phyloP scores from a whole-genome alignment of 2,113 vertebrate species.

The Mionectes macconnelli region DNA sequence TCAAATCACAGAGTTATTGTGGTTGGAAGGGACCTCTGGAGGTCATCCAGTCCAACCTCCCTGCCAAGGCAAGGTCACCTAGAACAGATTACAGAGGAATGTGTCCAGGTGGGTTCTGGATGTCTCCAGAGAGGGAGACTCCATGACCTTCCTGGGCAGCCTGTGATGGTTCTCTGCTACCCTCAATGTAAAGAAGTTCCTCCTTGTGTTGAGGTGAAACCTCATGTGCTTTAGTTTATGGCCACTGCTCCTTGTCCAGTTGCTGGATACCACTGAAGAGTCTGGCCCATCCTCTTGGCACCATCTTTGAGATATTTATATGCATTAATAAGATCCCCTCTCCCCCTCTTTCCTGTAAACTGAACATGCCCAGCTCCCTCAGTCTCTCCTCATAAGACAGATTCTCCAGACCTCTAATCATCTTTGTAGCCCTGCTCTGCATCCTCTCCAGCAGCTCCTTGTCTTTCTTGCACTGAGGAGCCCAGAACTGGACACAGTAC shows the following conservation, averaged over 20 bases:
- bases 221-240: neutral
- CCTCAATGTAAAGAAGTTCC: neutral
- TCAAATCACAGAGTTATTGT: neutral
- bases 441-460: neutral
- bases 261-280: neutral
- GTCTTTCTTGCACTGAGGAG: neutral
- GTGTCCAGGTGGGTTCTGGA: too few species aligned
- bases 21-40: neutral
- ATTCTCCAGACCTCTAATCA: neutral
- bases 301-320: accelerated
- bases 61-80: neutral
- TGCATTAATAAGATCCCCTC: accelerated
- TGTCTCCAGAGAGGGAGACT: neutral
- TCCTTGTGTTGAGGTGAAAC: neutral
- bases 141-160: neutral
- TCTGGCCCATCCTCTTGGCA: neutral
- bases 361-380: neutral
- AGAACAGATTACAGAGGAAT: neutral
- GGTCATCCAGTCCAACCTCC: neutral
- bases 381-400: neutral
- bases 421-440: neutral
- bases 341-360: neutral
- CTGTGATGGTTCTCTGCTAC: neutral
- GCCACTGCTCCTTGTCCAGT: neutral
- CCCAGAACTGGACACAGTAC: neutral